Evolutionary conservation across 1,140 invertebrate species (phyloP).

Genomic region (Drosophila tropicalis): DNA sequence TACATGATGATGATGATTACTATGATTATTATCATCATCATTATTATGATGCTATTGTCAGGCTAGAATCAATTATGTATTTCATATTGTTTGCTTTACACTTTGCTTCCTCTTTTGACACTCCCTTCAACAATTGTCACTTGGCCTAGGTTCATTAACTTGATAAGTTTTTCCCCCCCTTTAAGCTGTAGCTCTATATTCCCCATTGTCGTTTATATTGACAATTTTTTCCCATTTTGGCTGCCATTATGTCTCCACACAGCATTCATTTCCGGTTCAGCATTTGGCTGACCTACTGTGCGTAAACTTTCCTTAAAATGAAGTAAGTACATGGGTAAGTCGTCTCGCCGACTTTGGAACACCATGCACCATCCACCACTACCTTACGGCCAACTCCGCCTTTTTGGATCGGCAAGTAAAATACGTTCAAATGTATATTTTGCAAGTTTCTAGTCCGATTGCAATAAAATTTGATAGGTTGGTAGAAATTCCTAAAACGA

Average conservation of each 20-base stretch:
- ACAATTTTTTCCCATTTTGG: constrained; percentile 46
- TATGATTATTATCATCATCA: constrained; percentile 5
- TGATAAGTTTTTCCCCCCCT: constrained; percentile 24
- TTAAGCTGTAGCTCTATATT: background rate
- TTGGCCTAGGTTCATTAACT: constrained; percentile 50
- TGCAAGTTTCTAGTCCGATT: too few species aligned
- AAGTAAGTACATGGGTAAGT: background rate
- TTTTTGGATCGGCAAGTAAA: too few species aligned
- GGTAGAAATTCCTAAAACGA: too few species aligned
- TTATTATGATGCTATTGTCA: constrained; percentile 14
- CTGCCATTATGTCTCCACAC: constrained; percentile 56
- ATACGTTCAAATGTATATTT: too few species aligned
- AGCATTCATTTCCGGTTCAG: constrained; percentile 43
- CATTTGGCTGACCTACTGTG: constrained; percentile 60
- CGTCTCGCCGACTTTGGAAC: too few species aligned
- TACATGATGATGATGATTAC: constrained; percentile 21
- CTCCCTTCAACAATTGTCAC: constrained; percentile 37
- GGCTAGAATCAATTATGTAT: constrained; percentile 64
- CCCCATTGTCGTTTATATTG: constrained; percentile 39
- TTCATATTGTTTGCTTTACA: constrained; percentile 55
- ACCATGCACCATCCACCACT: too few species aligned
- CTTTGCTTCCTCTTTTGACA: constrained; percentile 28
- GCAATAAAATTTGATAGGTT: too few species aligned
- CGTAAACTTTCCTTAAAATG: constrained; percentile 43
- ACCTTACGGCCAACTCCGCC: too few species aligned